Percentiles rank a stretch among this genome's conserved stretches.
Conservation (phyloP, 2,797 vertebrate species). For the Gastrophryne carolinensis region DNA sequence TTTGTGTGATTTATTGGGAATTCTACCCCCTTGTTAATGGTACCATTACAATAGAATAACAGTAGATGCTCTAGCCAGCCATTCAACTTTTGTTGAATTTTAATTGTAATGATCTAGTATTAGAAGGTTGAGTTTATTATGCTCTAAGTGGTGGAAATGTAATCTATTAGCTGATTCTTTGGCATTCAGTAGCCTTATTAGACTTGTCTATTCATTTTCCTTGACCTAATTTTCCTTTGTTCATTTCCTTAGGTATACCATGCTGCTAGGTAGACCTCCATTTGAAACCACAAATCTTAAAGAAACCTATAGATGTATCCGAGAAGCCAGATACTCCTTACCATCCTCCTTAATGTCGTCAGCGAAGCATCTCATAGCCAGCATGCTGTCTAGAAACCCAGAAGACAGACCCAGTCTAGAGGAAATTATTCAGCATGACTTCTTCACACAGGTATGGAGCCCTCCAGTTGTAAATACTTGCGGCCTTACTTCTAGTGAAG, state of each 20-base stretch:
- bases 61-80: too few relatives aligned
- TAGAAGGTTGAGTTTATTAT: too few relatives aligned
- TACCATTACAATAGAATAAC: too few relatives aligned
- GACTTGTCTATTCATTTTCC: too few relatives aligned
- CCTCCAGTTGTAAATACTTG: neutral
- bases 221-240: neutral
- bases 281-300: slow-evolving; percentile 98
- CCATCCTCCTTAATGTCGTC: slow-evolving; percentile 86
- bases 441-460: slow-evolving; percentile 84
- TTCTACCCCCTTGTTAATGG: too few relatives aligned
- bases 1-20: too few relatives aligned
- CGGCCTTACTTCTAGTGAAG: neutral
- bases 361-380: slow-evolving; percentile 88
- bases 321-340: slow-evolving; percentile 90
- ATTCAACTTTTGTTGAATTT: too few relatives aligned
- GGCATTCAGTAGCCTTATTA: too few relatives aligned
- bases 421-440: slow-evolving; percentile 91
- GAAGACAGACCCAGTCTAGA: slow-evolving; percentile 89
- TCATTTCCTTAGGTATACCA: slow-evolving; percentile 84
- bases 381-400: slow-evolving; percentile 89
- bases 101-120: too few relatives aligned
- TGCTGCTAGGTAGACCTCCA: slow-evolving; percentile 92
- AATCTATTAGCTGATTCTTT: too few relatives aligned
- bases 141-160: too few relatives aligned
- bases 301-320: slow-evolving; percentile 94